These are phyloP conservation scores for Ophiothrix spiculata DNA, from an alignment of 35 echinoderm and acorn worm species.

Conservation along the genomic window DNA sequence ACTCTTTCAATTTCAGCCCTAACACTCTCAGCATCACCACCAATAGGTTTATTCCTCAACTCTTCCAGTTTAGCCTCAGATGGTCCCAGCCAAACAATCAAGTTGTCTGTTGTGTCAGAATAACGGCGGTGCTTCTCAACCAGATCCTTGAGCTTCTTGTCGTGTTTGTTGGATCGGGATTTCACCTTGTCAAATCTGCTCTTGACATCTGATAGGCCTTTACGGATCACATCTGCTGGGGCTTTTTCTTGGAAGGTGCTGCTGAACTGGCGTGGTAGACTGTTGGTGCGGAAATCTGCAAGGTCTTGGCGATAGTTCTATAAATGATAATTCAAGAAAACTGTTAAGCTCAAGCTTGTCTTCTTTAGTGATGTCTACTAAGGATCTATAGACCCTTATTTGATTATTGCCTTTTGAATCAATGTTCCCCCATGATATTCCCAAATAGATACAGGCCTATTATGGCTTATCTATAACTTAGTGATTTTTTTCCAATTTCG, in stretches of 20 bases:
- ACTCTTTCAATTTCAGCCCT: slow-evolving; percentile 63
- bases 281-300: slow-evolving; percentile 70
- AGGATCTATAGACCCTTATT: no score
- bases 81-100: slow-evolving; percentile 58
- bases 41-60: slow-evolving; percentile 67
- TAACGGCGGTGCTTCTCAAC: slow-evolving; percentile 72
- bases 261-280: slow-evolving; percentile 57
- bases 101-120: slow-evolving; percentile 26
- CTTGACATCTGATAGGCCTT: slow-evolving; percentile 49
- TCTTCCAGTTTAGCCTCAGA: slow-evolving; percentile 60
- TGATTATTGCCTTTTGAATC: no score
- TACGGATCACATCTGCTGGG: slow-evolving; percentile 60
- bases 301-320: slow-evolving; percentile 80
- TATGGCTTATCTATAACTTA: no score
- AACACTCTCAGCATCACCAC: slow-evolving; percentile 66
- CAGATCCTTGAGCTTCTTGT: slow-evolving; percentile 53
- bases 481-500: no score
- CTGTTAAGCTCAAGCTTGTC: no score
- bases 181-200: slow-evolving; percentile 85
- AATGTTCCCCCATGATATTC: no score
- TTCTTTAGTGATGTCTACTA: no score
- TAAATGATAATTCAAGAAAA: not conserved
- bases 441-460: no score
- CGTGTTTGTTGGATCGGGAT: slow-evolving; percentile 49
- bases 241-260: slow-evolving; percentile 68